A percentile compares a stretch with the other conserved stretches of the same genome.
Conservation (phyloP, 35 echinoderm and acorn worm genomes). For the Stichopus chloronotus region DNA sequence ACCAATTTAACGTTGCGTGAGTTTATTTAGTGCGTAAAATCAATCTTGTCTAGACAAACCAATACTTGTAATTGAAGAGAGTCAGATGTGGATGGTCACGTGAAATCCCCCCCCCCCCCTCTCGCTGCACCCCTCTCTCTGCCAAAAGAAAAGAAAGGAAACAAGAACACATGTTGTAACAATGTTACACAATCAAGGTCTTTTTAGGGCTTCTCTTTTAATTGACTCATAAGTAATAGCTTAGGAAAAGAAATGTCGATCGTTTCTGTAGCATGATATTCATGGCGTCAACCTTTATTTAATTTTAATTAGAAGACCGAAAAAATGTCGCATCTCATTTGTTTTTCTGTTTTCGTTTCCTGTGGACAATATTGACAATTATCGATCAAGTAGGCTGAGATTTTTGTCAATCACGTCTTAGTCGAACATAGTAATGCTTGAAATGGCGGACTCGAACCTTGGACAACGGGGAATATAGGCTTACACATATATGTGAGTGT, state of each 20-base stretch:
- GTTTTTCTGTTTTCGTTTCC: neutral
- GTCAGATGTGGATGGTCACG: no score
- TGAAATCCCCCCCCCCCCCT: no score
- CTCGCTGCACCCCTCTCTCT: no score
- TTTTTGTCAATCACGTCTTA: no score
- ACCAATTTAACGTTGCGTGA: neutral
- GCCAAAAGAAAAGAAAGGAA: no score
- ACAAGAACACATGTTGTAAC: no score
- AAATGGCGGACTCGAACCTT: no score
- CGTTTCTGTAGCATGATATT: neutral
- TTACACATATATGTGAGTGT: no score
- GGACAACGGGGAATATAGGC: no score
- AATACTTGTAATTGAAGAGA: slow-evolving; percentile 21
- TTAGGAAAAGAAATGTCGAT: neutral
- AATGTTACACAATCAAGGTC: neutral
- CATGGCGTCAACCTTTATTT: neutral
- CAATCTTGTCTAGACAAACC: slow-evolving; percentile 40
- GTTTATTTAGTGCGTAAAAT: slow-evolving; percentile 44
- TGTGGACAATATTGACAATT: no score
- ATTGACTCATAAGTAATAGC: neutral
- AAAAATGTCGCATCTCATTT: neutral
- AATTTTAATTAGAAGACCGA: neutral
- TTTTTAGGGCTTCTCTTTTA: neutral
- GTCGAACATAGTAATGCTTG: no score
- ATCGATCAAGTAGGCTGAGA: no score